Evolutionary conservation across 2,113 vertebrate species (phyloP), one percentile per base, ranked within the genome.

Genomic region (Tor tambroides): DNA sequence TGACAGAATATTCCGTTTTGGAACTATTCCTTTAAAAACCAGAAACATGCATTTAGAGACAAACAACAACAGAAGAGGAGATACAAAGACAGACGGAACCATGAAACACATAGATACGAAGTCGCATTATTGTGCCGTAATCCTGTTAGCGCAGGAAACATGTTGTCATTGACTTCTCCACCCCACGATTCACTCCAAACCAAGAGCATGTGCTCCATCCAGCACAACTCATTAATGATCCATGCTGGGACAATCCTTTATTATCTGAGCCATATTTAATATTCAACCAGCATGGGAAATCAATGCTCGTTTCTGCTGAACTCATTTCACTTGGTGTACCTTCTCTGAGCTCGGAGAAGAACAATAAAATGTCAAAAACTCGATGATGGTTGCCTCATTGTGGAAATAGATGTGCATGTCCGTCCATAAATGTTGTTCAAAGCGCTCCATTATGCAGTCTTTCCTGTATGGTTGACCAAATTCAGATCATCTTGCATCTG

Each of bases 11-110:
- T 95, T 95, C 95, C 95, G 92, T 93, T 96, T 90, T 95, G 95
- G 95, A 97, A 97, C 93, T 96, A 95, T 94, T 97, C 95, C 12
- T 96, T 97, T 97, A 94, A 90, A 91, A 94, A 88, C 95, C 90
- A 91, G 94, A 91, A 94, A 94, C 88, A 95, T 95, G 96, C 67
- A 38, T 96, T 97, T 94, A 92, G 96, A 90, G 95, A 95, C 93
- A 94, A 96, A 88, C 28, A 80, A 75, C 82, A 74, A 30, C 43
- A 75, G 54, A 65, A 38, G 74, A n/a, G 51, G 41, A 41, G 75
- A 83, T 35, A 67, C 71, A 72, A 76, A 46, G 23, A n/a, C 75
- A 28, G 56, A n/a, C 67, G 35, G 1, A 56, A 75, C 4, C 75
- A 69, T 67, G 49, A 54, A 49, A 79, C 41, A 17, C 56, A 80